These are phyloP conservation scores for Phataginus tetradactyla DNA, from an alignment of 2,797 vertebrate genomes.

Conservation along the genomic window DNA sequence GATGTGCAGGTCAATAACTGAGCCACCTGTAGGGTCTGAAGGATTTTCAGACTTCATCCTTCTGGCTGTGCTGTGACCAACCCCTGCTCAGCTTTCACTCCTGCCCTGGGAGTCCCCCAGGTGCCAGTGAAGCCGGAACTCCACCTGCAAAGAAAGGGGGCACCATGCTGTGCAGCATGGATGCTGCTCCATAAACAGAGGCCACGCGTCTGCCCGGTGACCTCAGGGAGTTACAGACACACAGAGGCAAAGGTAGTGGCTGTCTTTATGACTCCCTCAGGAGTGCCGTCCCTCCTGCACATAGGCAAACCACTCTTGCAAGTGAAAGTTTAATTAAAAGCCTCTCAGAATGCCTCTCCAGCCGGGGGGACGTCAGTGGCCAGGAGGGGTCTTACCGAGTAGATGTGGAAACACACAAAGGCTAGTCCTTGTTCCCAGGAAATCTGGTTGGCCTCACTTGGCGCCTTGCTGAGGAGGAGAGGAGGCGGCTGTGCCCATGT, in stretches of 20 bases:
- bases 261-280: constrained; percentile 62
- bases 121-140: constrained; percentile 57
- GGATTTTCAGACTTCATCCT: constrained; percentile 37
- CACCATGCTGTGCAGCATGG: constrained; percentile 45
- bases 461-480: constrained; percentile 16
- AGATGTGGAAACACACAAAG: constrained; percentile 57
- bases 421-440: constrained; percentile 57
- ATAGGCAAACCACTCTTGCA: constrained; percentile 75
- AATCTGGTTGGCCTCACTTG: constrained; percentile 45
- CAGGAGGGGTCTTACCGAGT: constrained; percentile 69
- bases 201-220: constrained; percentile 59
- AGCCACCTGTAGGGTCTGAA: constrained; percentile 66
- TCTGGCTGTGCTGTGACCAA: not conserved
- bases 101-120: constrained; percentile 43
- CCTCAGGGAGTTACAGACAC: constrained; percentile 58
- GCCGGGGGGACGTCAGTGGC: constrained; percentile 58
- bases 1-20: not conserved
- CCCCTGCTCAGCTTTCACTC: not conserved
- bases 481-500: fast-evolving
- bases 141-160: constrained; percentile 66
- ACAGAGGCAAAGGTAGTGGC: constrained; percentile 44
- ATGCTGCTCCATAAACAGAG: not conserved
- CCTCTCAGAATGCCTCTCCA: constrained; percentile 76
- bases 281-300: constrained; percentile 59
- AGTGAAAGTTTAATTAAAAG: constrained; percentile 84